Evolutionary conservation across 1,140 invertebrate species (phyloP), one percentile per base, ranked within the genome.

Genomic region (Drosophila insularis): DNA sequence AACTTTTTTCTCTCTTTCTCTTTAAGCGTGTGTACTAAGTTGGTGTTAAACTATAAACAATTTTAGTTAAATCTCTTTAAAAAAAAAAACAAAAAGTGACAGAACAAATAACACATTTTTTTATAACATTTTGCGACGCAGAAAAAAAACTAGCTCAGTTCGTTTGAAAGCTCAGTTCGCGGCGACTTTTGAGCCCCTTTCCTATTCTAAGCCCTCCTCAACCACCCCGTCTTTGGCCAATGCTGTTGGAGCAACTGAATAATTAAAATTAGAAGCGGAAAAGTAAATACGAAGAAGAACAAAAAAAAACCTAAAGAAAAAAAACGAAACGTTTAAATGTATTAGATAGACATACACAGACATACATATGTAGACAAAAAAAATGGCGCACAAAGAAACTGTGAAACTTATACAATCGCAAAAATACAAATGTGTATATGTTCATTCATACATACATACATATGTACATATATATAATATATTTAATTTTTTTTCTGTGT

Each of bases 251-350:
- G 71, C 84, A 89, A 89, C 84, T 87, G 84, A 84, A 89, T 89
- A 89, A 89, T 89, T 89, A 89, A 89, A 89, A 89, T 89, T 89
- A 89, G 80, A 89, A 87, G 80, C 84, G 67, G 84, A 87, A 89
- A 89, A 89, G 80, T 87, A 89, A 87, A 87, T 87, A 87, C 17
- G n/a, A 59, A 59, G n/a, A 23, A 63, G 32, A 65, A 62, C 43
- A 70, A 64, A 53, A 71, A 73, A 60, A 62, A 46, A 70, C 71
- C 19, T 17, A 55, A 64, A 81, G 37, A 54, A 61, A 86, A 71
- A 78, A 68, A 86, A 58, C 63, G 61, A 76, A 86, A 79, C 53
- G 68, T 62, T 59, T 59, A 72, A 78, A 69, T 60, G 63, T 72
- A 80, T 32, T 50, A 50, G 43, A 50, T 50, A 50, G 43, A 21